Percentiles rank a stretch among this genome's conserved stretches.
These are phyloP conservation scores for Cebus imitator DNA, from an alignment of 2,113 vertebrate genomes.

Conservation along the genomic window DNA sequence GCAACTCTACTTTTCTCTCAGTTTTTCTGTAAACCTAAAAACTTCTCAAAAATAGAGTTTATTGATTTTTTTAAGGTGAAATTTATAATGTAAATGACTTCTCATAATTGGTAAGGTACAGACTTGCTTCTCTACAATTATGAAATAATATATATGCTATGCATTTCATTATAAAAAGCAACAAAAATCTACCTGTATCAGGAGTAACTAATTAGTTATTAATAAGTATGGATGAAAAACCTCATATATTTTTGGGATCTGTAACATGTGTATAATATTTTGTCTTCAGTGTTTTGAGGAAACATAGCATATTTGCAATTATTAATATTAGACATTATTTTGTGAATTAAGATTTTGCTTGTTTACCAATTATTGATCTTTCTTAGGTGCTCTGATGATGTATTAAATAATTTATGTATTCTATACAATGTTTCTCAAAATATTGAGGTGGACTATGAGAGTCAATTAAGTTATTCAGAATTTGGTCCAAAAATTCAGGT, in stretches of 20 bases:
- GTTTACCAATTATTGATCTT: not conserved
- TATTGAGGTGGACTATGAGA: not conserved
- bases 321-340: not conserved
- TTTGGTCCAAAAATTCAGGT: not conserved
- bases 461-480: not conserved
- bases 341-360: not conserved
- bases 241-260: not conserved
- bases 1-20: not conserved
- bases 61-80: not conserved
- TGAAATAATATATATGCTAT: not conserved
- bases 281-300: not conserved
- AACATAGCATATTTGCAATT: not conserved
- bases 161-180: not conserved
- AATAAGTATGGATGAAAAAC: not conserved
- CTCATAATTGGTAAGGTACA: not conserved
- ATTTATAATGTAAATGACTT: not conserved
- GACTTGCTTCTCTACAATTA: not conserved
- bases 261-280: not conserved
- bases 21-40: not conserved
- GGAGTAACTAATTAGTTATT: not conserved
- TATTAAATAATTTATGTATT: not conserved
- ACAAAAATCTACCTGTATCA: not conserved
- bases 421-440: not conserved
- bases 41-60: not conserved
- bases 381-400: not conserved